Conservation (phyloP, 2,113 vertebrate species). For the Eulemur macaco region DNA sequence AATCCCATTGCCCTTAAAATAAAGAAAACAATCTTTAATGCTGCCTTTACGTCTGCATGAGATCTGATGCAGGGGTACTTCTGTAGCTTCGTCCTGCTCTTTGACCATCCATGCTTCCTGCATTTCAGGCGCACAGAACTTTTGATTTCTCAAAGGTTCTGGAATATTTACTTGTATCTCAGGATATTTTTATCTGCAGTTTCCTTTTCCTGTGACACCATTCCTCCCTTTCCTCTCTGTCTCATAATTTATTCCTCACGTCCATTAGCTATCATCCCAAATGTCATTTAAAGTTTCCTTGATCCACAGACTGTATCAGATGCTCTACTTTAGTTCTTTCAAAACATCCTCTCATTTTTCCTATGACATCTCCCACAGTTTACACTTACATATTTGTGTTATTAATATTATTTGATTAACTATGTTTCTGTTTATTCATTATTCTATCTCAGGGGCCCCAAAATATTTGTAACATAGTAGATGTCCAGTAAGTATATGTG, state of each 20-base stretch:
- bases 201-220: neutral
- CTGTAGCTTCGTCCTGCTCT: neutral
- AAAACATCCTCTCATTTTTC: neutral
- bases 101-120: neutral
- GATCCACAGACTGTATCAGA: neutral
- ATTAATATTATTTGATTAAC: neutral
- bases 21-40: neutral
- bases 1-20: neutral
- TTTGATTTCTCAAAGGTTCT: neutral
- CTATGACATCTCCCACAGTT: neutral
- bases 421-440: neutral
- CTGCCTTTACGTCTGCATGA: neutral
- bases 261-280: neutral
- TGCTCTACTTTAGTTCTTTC: neutral
- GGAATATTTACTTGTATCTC: neutral
- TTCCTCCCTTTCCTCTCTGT: neutral
- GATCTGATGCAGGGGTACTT: too few species aligned
- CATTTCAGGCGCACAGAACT: neutral
- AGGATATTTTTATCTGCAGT: neutral
- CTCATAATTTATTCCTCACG: neutral
- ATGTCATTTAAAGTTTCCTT: neutral
- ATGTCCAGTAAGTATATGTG: neutral
- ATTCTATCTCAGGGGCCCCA: neutral
- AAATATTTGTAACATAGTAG: neutral
- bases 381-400: neutral